Evolutionary conservation across 2,113 vertebrate genomes (phyloP), one percentile per base, ranked within the genome.

Genomic region (Neogobius melanostomus): DNA sequence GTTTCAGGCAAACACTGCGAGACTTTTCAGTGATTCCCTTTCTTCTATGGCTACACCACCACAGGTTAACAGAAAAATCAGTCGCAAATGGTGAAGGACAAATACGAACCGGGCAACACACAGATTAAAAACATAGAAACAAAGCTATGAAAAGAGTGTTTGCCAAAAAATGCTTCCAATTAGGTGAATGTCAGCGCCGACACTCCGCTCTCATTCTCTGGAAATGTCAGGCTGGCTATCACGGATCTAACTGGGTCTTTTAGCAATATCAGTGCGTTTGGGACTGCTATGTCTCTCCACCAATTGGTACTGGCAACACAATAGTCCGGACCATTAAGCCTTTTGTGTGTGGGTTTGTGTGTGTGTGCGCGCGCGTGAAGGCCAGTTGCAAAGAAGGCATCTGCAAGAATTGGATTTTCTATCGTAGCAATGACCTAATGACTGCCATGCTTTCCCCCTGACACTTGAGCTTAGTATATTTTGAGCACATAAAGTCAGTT

Each of bases 191-290:
- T 74, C 80, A 70, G 69, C 65, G 42, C 61, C 47, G 59, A 70
- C 69, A 64, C 72, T 78, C 69, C 67, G 72, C 45, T 51, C 59
- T 82, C 77, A 67, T 80, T 78, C 83, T 78, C 82, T 71, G 57
- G 52, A 85, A 81, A 88, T 84, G 80, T 86, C 84, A 83, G 71
- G 36, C 63, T 50, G 68, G 28, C 79, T 68, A 76, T 82, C 74
- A 15, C 74, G 42, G 82, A 79, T 83, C 72, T 82, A 72, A 69
- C 71, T 48, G 62, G 64, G 57, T 36, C 66, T 77, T 76, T 64
- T 71, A 80, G 66, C 54, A 67, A 54, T 50, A 72, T 44, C 28
- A 50, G 63, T 64, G 65, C 70, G 72, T 72, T 57, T 72, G 75
- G 74, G 82, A 79, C 60, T 43, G 66, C 75, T 77, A 56, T 70